Percentiles rank a stretch among this genome's conserved stretches.
These are phyloP conservation scores for Formica exsecta DNA, from an alignment of 1,140 invertebrate species.

Conservation along the genomic window DNA sequence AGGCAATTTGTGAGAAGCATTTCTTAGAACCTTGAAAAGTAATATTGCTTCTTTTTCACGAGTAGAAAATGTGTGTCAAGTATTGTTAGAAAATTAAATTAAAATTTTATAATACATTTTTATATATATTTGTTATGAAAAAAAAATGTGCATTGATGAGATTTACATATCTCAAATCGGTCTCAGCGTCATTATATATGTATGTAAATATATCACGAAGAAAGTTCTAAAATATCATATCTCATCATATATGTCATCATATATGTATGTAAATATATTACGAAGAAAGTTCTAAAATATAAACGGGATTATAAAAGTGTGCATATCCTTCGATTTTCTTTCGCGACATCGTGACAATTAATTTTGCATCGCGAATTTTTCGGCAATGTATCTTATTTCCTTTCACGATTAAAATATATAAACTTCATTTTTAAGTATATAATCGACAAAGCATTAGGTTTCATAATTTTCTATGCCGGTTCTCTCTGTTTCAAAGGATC, in stretches of 20 bases:
- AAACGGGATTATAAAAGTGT: background rate
- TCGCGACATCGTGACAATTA: background rate
- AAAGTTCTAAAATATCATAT: too few relatives aligned
- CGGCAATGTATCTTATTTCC: conserved; percentile 45
- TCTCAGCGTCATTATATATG: background rate
- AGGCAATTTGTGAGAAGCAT: background rate
- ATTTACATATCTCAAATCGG: background rate
- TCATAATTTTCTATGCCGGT: conserved; percentile 41
- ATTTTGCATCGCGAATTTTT: conserved; percentile 3
- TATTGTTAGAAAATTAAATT: conserved; percentile 21
- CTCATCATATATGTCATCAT: too few relatives aligned
- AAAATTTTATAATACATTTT: background rate
- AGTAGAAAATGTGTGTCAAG: background rate
- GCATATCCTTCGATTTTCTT: background rate
- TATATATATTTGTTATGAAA: background rate
- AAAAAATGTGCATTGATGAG: background rate
- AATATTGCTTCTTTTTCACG: background rate
- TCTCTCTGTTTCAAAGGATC: conserved; percentile 9
- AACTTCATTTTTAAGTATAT: conserved; percentile 70
- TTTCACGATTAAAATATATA: background rate
- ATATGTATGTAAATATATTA: conserved; percentile 9
- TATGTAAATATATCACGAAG: conserved; percentile 1
- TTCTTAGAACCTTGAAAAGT: background rate
- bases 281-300: background rate
- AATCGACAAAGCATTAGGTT: conserved; percentile 43